phyloP scores from a whole-genome alignment of 1,140 invertebrate species.

The Drosophila repleta region DNA sequence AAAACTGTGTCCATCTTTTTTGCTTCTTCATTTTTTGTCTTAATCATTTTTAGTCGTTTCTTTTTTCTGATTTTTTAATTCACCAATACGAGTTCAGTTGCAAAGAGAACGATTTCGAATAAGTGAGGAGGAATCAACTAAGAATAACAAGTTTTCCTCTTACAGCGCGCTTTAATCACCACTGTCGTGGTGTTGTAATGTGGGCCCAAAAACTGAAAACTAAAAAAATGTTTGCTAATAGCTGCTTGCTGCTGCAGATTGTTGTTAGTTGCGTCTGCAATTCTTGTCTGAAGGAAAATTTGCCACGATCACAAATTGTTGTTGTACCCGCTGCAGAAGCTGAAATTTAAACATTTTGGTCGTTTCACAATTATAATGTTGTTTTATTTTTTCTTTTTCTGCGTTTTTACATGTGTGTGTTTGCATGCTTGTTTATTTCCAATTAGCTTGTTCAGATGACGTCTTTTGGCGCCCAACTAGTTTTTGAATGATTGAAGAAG shows the following conservation, averaged over 20 bases:
- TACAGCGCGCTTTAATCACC: background rate
- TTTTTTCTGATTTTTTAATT: constrained; percentile 17
- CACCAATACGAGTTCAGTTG: constrained; percentile 52
- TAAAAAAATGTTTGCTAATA: constrained; percentile 67
- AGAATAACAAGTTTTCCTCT: constrained; percentile 61
- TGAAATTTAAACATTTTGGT: constrained; percentile 22
- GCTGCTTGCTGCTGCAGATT: constrained; percentile 11
- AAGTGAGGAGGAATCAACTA: constrained; percentile 35
- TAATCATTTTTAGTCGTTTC: constrained; percentile 56
- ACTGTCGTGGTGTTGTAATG: constrained; percentile 57
- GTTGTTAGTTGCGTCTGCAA: constrained; percentile 19
- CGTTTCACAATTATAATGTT: constrained; percentile 24
- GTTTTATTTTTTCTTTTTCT: background rate
- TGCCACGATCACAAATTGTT: constrained; percentile 34
- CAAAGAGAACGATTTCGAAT: constrained; percentile 28
- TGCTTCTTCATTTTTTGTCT: constrained; percentile 71
- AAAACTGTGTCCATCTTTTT: constrained; percentile 58
- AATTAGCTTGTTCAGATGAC: constrained; percentile 79
- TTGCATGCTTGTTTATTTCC: constrained; percentile 30
- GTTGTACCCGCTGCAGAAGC: constrained; percentile 8
- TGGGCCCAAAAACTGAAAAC: constrained; percentile 46
- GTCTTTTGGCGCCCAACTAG: constrained; percentile 78
- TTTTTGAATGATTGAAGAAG: constrained; percentile 50
- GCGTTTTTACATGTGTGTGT: constrained; percentile 27
- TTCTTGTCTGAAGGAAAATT: constrained; percentile 65